phyloP scores from a whole-genome alignment of 2,113 vertebrate species.

The Neopipo cinnamomea region DNA sequence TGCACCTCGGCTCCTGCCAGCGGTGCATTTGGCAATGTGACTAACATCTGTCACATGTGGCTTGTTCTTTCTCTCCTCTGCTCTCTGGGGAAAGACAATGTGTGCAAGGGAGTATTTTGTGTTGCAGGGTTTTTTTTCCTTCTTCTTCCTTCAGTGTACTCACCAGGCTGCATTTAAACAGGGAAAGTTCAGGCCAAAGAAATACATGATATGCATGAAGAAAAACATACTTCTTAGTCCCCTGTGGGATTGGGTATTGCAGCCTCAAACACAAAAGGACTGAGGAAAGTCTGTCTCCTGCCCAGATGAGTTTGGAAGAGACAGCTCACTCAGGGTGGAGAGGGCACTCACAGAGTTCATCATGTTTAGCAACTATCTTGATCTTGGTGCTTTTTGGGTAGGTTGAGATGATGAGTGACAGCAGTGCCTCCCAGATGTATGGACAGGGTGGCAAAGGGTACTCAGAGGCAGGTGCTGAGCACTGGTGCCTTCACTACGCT shows the following conservation, averaged over 20 bases:
- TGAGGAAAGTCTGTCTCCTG: neutral
- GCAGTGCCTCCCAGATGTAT: fast-evolving
- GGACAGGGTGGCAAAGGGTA: neutral
- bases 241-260: neutral
- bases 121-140: neutral
- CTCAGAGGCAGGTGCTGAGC: fast-evolving
- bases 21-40: fast-evolving
- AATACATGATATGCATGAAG: neutral
- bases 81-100: neutral
- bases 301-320: neutral
- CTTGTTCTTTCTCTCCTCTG: constrained; percentile 23
- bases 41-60: constrained; percentile 30
- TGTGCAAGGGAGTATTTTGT: neutral
- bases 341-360: neutral
- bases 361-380: neutral
- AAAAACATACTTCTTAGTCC: neutral
- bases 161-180: neutral
- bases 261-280: neutral
- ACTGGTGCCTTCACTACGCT: fast-evolving
- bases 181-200: neutral
- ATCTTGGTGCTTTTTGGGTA: neutral
- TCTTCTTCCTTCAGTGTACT: neutral
- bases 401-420: neutral
- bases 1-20: neutral
- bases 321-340: neutral